Base-by-base conservation (phyloP, 2,113 vertebrate species). In the Microcebus lehilahytsara region DNA sequence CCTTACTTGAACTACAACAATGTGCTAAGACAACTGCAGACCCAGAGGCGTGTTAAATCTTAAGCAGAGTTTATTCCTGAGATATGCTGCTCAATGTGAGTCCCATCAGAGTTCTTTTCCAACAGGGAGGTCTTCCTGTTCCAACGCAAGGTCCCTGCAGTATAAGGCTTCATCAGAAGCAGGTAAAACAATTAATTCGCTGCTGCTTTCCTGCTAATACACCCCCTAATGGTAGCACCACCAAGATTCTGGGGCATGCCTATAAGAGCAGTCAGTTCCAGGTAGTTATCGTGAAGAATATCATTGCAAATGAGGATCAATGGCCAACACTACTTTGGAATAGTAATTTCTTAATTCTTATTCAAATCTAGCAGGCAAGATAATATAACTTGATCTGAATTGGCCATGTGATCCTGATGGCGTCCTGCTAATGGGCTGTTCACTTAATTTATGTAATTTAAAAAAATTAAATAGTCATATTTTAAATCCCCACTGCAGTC, bases 291-390 rank as follows among this genome's bases (percentile, higher is more conserved):
- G 89, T 98, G 98, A 98, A 98, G 87, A 97, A 98, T 98, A 98
- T 98, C 98, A 89, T 98, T 96, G 98, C 98, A 98, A 98, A 99
- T 98, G 98, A 98, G 98, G 97, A 98, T 98, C 98, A 97, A 98
- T 98, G 98, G 98, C 97, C 97, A 94, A 95, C 95, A 98, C 97
- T 92, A 98, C 98, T 98, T 92, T 93, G 97, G 98, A 99, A 99
- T 98, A 98, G 98, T 98, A 99, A 99, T 99, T 99, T 98, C 98
- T 99, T 99, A 98, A 99, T 99, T 99, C 98, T 98, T 98, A 99
- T 99, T 99, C 98, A 98, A 98, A 98, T 98, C 97, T 1, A 81
- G 98, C 98, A 98, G 95, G 98, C 98, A 86, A 98, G 99, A 98
- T 98, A 98, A 98, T 99, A 98, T 98, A 99, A 99, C 98, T 98